Evolutionary conservation across 2,797 vertebrate genomes (phyloP).

Genomic region (Coendou prehensilis): DNA sequence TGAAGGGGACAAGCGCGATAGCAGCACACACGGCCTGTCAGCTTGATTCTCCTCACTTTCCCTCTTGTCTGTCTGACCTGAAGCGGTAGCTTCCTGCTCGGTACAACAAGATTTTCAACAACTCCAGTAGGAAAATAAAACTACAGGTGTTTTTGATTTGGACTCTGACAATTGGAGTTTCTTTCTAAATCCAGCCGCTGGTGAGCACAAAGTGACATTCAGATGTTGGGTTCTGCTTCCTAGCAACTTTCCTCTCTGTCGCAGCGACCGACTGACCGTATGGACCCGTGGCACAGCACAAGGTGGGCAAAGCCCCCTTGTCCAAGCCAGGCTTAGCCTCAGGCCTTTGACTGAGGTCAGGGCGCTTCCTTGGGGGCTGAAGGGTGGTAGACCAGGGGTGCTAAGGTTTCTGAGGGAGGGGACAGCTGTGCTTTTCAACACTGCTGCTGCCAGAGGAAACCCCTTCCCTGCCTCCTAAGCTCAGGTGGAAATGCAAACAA

Average conservation of each 20-base stretch:
- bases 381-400: rapidly evolving
- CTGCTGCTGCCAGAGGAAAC: no score
- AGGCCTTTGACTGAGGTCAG: background rate
- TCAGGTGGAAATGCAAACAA: background rate
- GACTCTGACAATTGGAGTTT: background rate
- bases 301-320: background rate
- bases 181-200: background rate
- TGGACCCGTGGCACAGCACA: background rate
- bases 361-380: rapidly evolving
- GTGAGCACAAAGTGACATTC: background rate
- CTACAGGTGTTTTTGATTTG: conserved; percentile 15
- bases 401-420: background rate
- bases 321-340: rapidly evolving
- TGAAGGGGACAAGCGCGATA: background rate
- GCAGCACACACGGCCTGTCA: rapidly evolving
- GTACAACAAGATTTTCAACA: background rate
- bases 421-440: background rate
- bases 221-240: background rate
- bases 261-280: rapidly evolving
- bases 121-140: background rate
- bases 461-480: background rate
- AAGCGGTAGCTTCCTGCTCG: background rate
- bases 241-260: background rate
- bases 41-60: rapidly evolving
- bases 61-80: background rate